Evolutionary conservation across 1,140 invertebrate genomes (phyloP).

Genomic region (Macrostomum lignano): DNA sequence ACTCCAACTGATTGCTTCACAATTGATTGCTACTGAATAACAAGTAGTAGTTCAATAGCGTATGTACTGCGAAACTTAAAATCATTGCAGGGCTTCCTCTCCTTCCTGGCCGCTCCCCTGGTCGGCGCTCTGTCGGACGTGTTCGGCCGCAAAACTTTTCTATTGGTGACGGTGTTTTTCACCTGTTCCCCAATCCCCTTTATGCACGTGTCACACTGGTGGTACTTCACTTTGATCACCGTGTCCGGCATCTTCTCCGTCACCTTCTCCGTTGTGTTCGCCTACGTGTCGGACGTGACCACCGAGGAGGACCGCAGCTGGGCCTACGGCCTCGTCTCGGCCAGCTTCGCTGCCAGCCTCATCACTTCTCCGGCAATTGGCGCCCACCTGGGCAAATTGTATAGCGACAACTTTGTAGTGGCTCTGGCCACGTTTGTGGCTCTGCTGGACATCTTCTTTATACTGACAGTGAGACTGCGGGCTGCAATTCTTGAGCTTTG

Average conservation of each 20-base stretch:
- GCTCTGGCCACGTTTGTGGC: constrained; percentile 66
- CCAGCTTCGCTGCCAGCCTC: constrained; percentile 88
- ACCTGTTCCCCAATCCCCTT: constrained; percentile 93
- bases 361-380: constrained; percentile 83
- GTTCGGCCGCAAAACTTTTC: constrained; percentile 88
- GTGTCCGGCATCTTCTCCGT: constrained; percentile 93
- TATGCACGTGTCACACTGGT: constrained; percentile 95
- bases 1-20: too few species aligned
- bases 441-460: constrained; percentile 82
- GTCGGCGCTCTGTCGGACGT: constrained; percentile 87
- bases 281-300: constrained; percentile 97
- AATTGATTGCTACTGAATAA: too few species aligned
- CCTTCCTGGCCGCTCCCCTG: constrained; percentile 76
- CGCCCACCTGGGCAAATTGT: constrained; percentile 58
- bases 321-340: constrained; percentile 84
- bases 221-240: constrained; percentile 98
- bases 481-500: too few species aligned
- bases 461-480: too few species aligned
- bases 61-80: too few species aligned
- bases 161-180: constrained; percentile 89
- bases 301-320: constrained; percentile 72
- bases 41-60: too few species aligned
- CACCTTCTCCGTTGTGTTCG: constrained; percentile 82
- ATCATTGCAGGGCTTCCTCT: constrained; percentile 58
- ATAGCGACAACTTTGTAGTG: constrained; percentile 74